phyloP scores from a whole-genome alignment of 2,888 invertebrate species.

The Cremastinae sp. region DNA sequence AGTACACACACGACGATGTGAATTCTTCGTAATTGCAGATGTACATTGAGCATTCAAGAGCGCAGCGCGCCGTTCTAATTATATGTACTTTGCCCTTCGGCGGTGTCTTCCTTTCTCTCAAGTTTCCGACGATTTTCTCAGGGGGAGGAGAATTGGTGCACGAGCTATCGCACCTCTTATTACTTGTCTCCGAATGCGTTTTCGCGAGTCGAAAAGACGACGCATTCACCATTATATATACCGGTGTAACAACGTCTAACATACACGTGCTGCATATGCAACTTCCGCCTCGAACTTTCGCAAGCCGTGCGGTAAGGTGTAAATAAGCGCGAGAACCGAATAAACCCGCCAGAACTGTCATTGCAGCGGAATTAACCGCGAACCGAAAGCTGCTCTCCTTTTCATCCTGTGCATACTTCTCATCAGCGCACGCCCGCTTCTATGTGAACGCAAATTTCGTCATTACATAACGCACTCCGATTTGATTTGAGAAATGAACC shows the following conservation, averaged over 20 bases:
- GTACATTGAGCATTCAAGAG: slow-evolving; percentile 22
- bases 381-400: neutral
- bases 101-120: neutral
- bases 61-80: slow-evolving; percentile 12
- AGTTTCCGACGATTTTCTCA: neutral
- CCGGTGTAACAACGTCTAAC: too few relatives aligned
- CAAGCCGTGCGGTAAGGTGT: slow-evolving; percentile 8
- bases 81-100: neutral
- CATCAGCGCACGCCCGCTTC: too few relatives aligned
- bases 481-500: too few relatives aligned
- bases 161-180: neutral
- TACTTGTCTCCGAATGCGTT: neutral
- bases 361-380: slow-evolving; percentile 25
- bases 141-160: neutral
- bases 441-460: too few relatives aligned
- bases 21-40: slow-evolving; percentile 4
- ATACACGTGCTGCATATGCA: slow-evolving; percentile 8
- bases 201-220: neutral
- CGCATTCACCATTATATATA: neutral
- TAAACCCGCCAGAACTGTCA: slow-evolving; percentile 12
- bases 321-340: slow-evolving; percentile 9
- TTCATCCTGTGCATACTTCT: too few relatives aligned
- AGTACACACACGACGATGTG: too few relatives aligned
- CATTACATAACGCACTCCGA: too few relatives aligned
- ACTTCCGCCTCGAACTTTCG: slow-evolving; percentile 2